Conservation (phyloP, 2,113 vertebrate genomes). For the Euleptes europaea region DNA sequence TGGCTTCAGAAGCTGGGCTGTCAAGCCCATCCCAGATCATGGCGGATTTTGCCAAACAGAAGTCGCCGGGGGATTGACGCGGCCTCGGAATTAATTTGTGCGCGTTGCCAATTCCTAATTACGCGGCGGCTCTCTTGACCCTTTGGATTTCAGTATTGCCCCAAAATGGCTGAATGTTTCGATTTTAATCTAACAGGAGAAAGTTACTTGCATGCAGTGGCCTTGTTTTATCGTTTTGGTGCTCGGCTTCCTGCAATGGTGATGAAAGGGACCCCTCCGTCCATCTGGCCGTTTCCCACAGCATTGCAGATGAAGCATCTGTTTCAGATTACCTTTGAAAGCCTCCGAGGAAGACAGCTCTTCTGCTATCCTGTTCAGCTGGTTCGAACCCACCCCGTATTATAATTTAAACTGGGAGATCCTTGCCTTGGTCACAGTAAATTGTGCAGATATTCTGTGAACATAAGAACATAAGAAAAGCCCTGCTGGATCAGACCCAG, state of each 20-base stretch:
- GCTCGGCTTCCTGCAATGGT: not conserved
- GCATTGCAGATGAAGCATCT: not conserved
- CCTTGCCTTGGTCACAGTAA: no score
- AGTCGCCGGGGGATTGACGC: not conserved
- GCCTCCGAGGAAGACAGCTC: not conserved
- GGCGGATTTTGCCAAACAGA: not conserved
- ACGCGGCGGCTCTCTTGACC: not conserved
- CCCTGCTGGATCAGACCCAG: no score
- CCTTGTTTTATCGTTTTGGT: not conserved
- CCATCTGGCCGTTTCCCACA: not conserved
- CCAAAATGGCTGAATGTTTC: not conserved
- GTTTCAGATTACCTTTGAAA: not conserved
- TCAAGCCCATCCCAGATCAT: not conserved
- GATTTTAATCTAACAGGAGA: not conserved
- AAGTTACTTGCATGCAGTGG: not conserved
- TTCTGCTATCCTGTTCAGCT: not conserved
- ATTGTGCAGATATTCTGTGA: no score
- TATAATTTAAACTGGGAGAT: no score
- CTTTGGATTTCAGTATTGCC: not conserved
- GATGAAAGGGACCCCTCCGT: not conserved
- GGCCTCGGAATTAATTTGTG: accelerated
- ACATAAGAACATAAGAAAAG: no score
- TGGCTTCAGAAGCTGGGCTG: slow-evolving; percentile 9
- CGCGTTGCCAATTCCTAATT: not conserved
- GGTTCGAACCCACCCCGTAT: no score